Base-by-base conservation (phyloP, 1,140 invertebrate species). In the Aricia agestis region DNA sequence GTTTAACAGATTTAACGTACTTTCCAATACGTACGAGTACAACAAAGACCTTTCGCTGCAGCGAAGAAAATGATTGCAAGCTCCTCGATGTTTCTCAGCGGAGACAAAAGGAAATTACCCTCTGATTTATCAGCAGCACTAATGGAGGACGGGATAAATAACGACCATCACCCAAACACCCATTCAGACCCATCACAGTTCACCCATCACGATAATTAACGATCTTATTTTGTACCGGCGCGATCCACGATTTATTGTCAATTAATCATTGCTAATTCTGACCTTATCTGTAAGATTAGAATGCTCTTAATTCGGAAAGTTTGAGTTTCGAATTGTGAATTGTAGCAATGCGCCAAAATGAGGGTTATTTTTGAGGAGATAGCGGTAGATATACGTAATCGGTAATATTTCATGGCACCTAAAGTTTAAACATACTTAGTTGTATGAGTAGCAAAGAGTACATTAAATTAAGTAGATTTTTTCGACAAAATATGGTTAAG, bases 131-230 rank as follows among this genome's bases (percentile, higher is more conserved):
- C 76, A 78, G 79, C 74, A 66, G 76, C 72, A 78, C 66, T 78
- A 78, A 78, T 78, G 82, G 78, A 68, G 76, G 77, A 78, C 70
- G 76, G 76, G 78, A 79, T 84, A 84, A 84, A 81, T 84, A 80
- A 84, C 79, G 65, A 63, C 10, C 45, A 52, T 52, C 45, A 52
- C 45, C 45, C 45, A 52, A 11, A 13, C 45, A 52, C 45, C 45
- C 45, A 52, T 52, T 52, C 45, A 52, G 13, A 52, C 45, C 45
- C 45, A 52, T 52, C 45, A 52, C 45, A 11, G 45, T 52, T 52
- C 45, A 52, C 68, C 71, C 61, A 70, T 74, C 65, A 41, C 59
- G 31, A 78, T 74, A 78, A 80, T 81, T 81, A 80, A 80, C 77
- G 73, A 80, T 73, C 75, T 70, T 68, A 58, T 63, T 19, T 63